Evolutionary conservation across 2,113 vertebrate species (phyloP).

Genomic region (Hemichromis elongatus): DNA sequence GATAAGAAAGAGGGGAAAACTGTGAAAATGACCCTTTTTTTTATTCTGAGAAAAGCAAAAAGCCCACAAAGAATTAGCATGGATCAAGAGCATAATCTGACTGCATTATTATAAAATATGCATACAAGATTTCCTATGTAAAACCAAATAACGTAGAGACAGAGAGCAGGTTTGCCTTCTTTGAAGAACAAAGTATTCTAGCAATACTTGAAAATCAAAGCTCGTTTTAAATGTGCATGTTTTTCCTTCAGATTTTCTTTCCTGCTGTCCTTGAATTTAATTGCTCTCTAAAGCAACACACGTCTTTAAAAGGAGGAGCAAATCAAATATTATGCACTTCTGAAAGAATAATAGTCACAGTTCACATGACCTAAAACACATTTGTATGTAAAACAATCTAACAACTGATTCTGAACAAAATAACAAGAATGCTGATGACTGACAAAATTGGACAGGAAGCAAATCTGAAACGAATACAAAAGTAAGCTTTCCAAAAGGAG

Average conservation of each 20-base stretch:
- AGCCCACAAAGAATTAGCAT: constrained; percentile 43
- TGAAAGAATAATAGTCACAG: constrained; percentile 6
- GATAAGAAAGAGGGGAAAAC: constrained; percentile 54
- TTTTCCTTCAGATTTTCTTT: not conserved
- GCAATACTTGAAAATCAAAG: constrained; percentile 2
- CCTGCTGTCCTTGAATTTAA: not conserved
- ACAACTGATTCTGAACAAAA: not conserved
- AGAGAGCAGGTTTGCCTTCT: constrained; percentile 10
- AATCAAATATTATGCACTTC: constrained; percentile 2
- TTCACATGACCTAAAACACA: not conserved
- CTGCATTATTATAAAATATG: constrained; percentile 36
- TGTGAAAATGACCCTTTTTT: constrained; percentile 44
- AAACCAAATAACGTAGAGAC: not conserved
- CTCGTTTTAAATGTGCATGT: constrained; percentile 13
- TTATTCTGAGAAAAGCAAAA: not conserved
- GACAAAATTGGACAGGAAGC: not conserved
- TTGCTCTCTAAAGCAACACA: constrained; percentile 7
- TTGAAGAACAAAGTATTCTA: constrained; percentile 13
- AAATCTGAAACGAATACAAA: not conserved
- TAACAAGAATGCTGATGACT: not conserved
- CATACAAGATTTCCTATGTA: constrained; percentile 15
- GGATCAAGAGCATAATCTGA: constrained; percentile 55
- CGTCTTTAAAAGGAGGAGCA: constrained; percentile 2
- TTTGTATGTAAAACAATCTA: constrained; percentile 5
- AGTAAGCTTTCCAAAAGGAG: not conserved